Percentiles rank a stretch among this genome's conserved stretches.
phyloP scores from a whole-genome alignment of 1,140 invertebrate species.

The Pseudachorutes palmiensis region DNA sequence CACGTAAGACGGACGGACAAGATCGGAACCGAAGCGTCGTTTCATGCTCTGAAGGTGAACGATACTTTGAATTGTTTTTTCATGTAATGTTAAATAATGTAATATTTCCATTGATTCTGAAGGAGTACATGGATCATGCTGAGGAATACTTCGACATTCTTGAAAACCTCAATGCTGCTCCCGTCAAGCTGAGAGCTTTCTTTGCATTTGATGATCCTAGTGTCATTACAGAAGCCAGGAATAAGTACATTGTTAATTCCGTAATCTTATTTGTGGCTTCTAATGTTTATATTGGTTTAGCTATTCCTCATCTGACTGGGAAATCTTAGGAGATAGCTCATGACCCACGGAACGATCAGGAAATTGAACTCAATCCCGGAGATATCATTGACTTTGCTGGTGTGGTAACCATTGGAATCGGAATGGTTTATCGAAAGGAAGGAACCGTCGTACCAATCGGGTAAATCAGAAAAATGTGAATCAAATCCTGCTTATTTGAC shows the following conservation, averaged over 20 bases:
- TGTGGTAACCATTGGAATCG: conserved; percentile 99
- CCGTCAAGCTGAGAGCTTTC: conserved; percentile 62
- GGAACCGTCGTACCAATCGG: conserved; percentile 65
- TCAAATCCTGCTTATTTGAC: background rate
- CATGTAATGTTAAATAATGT: background rate
- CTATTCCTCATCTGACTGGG: conserved; percentile 64
- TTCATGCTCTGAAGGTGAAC: conserved; percentile 76
- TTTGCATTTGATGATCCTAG: conserved; percentile 82
- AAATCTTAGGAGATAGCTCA: conserved; percentile 76
- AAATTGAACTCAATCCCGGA: conserved; percentile 65
- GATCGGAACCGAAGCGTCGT: conserved; percentile 96
- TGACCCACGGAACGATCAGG: conserved; percentile 52
- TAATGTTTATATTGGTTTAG: conserved; percentile 43
- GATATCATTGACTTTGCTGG: conserved; percentile 83
- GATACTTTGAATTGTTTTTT: background rate
- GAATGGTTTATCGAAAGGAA: conserved; percentile 85
- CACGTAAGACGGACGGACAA: conserved; percentile 96
- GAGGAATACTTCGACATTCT: conserved; percentile 74
- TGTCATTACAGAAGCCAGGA: conserved; percentile 47
- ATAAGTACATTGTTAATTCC: conserved; percentile 40
- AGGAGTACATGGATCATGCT: conserved; percentile 93
- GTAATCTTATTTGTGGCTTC: background rate
- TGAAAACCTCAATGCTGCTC: conserved; percentile 54
- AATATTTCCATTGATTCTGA: no score
- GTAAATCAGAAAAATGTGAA: conserved; percentile 10